Evolutionary conservation across 2,113 vertebrate species (phyloP).

Genomic region (Channa argus): DNA sequence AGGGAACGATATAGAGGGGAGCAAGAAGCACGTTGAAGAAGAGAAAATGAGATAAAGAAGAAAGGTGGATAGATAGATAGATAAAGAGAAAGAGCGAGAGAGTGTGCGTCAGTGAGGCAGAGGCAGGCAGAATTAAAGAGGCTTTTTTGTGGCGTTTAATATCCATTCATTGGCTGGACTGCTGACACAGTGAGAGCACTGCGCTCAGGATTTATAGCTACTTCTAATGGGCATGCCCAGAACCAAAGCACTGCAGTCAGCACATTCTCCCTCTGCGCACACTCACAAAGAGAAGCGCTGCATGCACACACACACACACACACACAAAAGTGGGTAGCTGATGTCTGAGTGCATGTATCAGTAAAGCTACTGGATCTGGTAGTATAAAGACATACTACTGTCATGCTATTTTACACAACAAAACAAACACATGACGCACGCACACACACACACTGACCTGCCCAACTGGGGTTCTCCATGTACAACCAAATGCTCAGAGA

Average conservation of each 20-base stretch:
- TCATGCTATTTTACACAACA: neutral
- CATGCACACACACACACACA: slow-evolving; percentile 30
- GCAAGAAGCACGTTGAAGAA: neutral
- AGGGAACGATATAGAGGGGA: neutral
- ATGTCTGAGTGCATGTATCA: slow-evolving; percentile 40
- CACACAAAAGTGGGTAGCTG: slow-evolving; percentile 16
- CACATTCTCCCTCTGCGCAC: slow-evolving; percentile 77
- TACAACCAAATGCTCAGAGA: slow-evolving; percentile 52
- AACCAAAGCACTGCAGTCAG: slow-evolving; percentile 83
- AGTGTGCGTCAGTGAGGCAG: slow-evolving; percentile 57
- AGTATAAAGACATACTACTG: slow-evolving; percentile 11
- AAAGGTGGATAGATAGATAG: slow-evolving; percentile 47
- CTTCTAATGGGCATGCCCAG: slow-evolving; percentile 84
- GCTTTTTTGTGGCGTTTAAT: slow-evolving; percentile 88
- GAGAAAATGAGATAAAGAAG: slow-evolving; percentile 19
- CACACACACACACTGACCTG: slow-evolving; percentile 65
- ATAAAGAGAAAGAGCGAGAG: slow-evolving; percentile 52
- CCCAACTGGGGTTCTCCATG: slow-evolving; percentile 77
- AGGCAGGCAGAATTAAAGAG: slow-evolving; percentile 87
- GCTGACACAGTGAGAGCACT: slow-evolving; percentile 88
- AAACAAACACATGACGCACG: neutral
- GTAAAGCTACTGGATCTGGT: slow-evolving; percentile 22
- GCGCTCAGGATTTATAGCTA: slow-evolving; percentile 86
- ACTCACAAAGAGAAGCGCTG: slow-evolving; percentile 43
- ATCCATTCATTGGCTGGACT: slow-evolving; percentile 89